phyloP scores from a whole-genome alignment of 2,888 invertebrate genomes.

The Sarcophaga rosellei region DNA sequence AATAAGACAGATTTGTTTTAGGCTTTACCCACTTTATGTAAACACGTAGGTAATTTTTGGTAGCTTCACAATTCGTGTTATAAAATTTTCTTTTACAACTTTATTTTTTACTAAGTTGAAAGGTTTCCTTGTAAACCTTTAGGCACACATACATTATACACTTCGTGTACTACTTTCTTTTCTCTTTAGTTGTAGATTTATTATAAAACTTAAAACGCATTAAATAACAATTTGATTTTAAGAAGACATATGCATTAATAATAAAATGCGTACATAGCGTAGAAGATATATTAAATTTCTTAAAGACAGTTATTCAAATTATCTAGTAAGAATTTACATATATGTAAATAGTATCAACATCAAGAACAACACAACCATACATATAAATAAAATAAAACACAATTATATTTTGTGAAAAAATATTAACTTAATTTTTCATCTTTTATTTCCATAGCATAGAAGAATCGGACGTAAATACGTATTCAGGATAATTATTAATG shows the following conservation, averaged over 20 bases:
- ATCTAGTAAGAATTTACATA: background rate
- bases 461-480: too few relatives aligned
- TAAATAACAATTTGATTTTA: background rate
- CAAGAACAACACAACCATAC: background rate
- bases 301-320: slow-evolving; percentile 28
- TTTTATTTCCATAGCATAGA: too few relatives aligned
- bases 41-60: background rate
- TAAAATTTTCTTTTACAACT: too few relatives aligned
- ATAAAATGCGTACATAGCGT: background rate
- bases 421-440: too few relatives aligned
- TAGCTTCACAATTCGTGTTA: slow-evolving; percentile 2
- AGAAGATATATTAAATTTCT: slow-evolving; percentile 1
- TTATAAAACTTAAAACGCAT: background rate
- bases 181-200: slow-evolving; percentile 18
- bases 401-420: slow-evolving; percentile 42
- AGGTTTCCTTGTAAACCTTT: background rate
- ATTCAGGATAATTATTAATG: too few relatives aligned
- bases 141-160: background rate
- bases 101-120: too few relatives aligned
- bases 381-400: slow-evolving; percentile 37
- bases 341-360: background rate
- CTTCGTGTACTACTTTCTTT: background rate
- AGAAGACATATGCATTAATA: background rate
- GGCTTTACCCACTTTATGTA: background rate
- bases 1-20: slow-evolving; percentile 29